Percentiles rank a stretch among this genome's conserved stretches.
Conservation (phyloP, 2,113 vertebrate species). For the Cephalopholis sonnerati region DNA sequence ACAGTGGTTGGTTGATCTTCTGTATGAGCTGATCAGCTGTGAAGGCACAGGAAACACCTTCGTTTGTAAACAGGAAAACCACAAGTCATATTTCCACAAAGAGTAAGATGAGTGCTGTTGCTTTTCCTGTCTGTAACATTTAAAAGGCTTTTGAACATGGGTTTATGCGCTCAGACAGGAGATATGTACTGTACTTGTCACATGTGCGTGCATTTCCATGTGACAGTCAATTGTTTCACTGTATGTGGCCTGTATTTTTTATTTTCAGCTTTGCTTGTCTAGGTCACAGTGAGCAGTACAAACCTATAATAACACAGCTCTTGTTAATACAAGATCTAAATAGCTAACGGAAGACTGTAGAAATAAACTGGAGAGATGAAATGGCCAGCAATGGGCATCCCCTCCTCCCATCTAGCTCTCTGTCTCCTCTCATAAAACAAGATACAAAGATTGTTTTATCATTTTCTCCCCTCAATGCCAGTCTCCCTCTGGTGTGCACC, state of each 20-base stretch:
- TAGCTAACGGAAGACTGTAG: not conserved
- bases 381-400: not conserved
- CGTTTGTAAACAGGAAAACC: slow-evolving; percentile 70
- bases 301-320: not conserved
- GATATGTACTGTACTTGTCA: slow-evolving; percentile 1
- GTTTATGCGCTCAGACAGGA: not conserved
- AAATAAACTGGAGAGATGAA: slow-evolving; percentile 5
- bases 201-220: not conserved
- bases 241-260: not conserved
- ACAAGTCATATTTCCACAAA: slow-evolving; percentile 47
- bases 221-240: not conserved
- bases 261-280: not conserved
- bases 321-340: not conserved
- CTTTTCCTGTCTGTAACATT: slow-evolving; percentile 22
- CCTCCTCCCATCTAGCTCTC: slow-evolving; percentile 27
- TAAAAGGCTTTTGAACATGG: not conserved
- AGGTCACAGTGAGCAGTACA: not conserved
- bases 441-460: slow-evolving; percentile 56
- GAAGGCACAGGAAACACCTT: slow-evolving; percentile 52
- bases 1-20: not conserved
- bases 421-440: slow-evolving; percentile 54
- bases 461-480: slow-evolving; percentile 55
- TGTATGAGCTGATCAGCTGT: slow-evolving; percentile 21
- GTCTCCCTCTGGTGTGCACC: slow-evolving; percentile 63
- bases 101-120: slow-evolving; percentile 10